Conservation (phyloP, 2,797 vertebrate species). For the Peromyscus nudipes region DNA sequence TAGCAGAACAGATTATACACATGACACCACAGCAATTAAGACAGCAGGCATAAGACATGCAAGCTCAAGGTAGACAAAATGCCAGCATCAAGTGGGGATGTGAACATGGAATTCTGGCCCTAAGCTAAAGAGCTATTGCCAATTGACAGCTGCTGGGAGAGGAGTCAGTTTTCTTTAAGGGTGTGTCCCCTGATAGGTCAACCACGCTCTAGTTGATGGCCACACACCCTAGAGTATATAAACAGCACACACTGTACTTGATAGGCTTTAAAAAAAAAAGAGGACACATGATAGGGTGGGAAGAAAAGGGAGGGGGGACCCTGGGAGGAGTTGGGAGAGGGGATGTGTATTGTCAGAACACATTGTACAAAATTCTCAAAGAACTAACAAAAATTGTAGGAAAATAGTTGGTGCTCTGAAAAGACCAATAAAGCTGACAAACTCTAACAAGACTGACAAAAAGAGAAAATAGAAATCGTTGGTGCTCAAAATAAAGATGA, state of each 20-base stretch:
- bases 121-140: not conserved
- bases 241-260: not conserved
- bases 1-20: not conserved
- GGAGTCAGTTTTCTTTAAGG: not conserved
- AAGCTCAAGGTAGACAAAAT: not conserved
- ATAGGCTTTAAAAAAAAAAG: too few relatives aligned
- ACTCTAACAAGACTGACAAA: not conserved
- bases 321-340: not conserved
- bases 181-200: not conserved
- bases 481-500: not conserved
- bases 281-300: not conserved
- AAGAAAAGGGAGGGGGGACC: not conserved
- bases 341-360: not conserved
- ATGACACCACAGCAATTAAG: not conserved
- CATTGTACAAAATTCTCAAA: not conserved
- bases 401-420: not conserved
- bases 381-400: not conserved
- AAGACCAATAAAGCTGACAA: not conserved
- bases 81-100: not conserved
- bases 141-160: not conserved
- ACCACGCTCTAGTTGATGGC: not conserved
- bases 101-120: not conserved
- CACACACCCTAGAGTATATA: not conserved
- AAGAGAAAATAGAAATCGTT: slow-evolving; percentile 24
- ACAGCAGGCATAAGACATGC: not conserved